A percentile compares a stretch with the other conserved stretches of the same genome.
Conservation (phyloP, 2,797 vertebrate genomes). For the Nasua narica region DNA sequence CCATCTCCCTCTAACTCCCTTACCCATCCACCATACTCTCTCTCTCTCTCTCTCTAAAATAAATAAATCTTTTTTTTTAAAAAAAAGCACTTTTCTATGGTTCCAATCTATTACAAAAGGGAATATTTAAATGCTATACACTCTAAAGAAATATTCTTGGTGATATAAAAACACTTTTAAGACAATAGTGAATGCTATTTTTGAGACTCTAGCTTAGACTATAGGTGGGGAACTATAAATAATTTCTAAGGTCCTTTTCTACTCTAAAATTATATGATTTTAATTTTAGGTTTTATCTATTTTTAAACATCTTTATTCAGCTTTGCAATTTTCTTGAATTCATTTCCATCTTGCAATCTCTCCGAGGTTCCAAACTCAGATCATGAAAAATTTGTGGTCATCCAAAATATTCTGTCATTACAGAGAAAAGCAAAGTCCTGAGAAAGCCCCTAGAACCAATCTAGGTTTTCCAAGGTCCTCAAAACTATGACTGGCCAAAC, state of each 20-base stretch:
- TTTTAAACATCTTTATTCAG: not conserved
- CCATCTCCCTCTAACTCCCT: not conserved
- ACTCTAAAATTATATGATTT: not conserved
- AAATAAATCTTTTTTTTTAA: not conserved
- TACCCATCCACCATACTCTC: not conserved
- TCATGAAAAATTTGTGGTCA: not conserved
- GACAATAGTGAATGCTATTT: not conserved
- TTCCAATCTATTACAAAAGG: not conserved
- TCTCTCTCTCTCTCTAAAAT: not conserved
- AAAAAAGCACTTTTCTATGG: not conserved
- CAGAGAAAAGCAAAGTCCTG: not conserved
- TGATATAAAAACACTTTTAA: not conserved
- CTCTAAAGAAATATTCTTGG: not conserved
- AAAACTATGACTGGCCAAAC: not conserved
- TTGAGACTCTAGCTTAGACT: not conserved
- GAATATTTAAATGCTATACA: not conserved
- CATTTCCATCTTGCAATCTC: not conserved
- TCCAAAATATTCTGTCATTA: not conserved
- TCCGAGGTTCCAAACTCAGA: not conserved
- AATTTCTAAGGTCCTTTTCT: not conserved
- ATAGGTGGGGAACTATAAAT: not conserved
- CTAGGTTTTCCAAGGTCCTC: not conserved
- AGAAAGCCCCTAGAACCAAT: not conserved
- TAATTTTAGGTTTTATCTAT: not conserved
- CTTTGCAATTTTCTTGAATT: conserved; percentile 6